A percentile compares a stretch with the other conserved stretches of the same genome.
phyloP scores from a whole-genome alignment of 2,797 vertebrate genomes.

The Lagorchestes hirsutus region DNA sequence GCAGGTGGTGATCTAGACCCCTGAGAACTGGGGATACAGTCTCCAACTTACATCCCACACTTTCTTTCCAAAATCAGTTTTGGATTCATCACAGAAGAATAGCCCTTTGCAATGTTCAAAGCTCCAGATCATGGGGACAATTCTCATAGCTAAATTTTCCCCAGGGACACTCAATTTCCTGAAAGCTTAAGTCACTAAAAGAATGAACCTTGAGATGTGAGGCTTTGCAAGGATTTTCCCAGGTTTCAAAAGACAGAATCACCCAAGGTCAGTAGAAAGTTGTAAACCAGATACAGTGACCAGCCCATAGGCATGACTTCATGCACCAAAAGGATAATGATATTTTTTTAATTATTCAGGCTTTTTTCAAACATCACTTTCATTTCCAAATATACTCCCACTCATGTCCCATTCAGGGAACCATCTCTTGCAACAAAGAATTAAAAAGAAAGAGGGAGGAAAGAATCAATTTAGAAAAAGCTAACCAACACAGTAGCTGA shows the following conservation, averaged over 20 bases:
- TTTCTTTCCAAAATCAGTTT: neutral
- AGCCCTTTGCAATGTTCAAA: neutral
- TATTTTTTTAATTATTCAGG: neutral
- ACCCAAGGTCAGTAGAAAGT: neutral
- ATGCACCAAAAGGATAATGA: neutral
- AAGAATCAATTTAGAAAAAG: neutral
- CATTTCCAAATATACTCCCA: neutral
- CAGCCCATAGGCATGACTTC: neutral
- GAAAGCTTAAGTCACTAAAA: neutral
- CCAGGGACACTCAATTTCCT: neutral
- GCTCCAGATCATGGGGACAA: neutral
- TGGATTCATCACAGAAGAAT: neutral
- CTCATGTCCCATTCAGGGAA: neutral
- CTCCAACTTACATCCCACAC: fast-evolving
- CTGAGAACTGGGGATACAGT: neutral
- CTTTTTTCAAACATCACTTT: neutral
- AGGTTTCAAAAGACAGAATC: neutral
- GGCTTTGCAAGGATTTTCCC: neutral
- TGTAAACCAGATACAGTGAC: neutral
- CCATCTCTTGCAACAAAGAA: neutral
- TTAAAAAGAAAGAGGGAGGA: neutral
- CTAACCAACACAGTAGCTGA: neutral
- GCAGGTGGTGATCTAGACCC: no score
- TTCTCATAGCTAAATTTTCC: neutral
- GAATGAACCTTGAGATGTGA: neutral